These are phyloP conservation scores for Pycnonotus jocosus DNA, from an alignment of 2,113 vertebrate species.

Conservation along the genomic window DNA sequence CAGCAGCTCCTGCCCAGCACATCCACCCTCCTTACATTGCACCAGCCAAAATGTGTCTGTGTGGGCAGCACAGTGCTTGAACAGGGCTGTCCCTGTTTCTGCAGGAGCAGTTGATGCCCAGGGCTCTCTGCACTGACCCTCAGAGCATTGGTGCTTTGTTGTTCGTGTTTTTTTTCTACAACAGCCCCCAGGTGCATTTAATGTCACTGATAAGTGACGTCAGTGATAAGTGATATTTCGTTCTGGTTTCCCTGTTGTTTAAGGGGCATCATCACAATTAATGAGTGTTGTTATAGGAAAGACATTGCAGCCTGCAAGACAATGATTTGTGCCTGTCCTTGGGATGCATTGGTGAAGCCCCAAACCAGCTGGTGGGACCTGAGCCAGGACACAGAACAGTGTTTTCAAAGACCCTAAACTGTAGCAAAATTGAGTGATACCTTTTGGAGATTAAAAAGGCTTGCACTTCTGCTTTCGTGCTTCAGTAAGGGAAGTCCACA, in stretches of 20 bases:
- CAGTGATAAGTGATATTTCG: background rate
- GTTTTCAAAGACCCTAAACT: background rate
- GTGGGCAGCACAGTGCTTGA: background rate
- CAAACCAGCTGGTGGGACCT: background rate
- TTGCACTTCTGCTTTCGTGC: background rate
- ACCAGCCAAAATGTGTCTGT: fast-evolving
- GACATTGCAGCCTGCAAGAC: background rate
- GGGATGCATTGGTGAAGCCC: background rate
- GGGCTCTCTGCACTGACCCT: background rate
- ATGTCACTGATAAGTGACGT: background rate
- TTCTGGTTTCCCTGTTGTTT: background rate
- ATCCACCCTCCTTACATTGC: fast-evolving
- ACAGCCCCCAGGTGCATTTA: fast-evolving
- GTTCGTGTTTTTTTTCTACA: fast-evolving
- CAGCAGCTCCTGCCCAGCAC: background rate
- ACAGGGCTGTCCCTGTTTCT: background rate
- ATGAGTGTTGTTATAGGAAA: background rate
- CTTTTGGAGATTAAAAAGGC: background rate
- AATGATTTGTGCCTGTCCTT: background rate
- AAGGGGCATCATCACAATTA: background rate
- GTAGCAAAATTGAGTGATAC: background rate
- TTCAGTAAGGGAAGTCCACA: background rate
- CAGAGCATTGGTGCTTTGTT: background rate
- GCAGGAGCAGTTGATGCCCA: background rate
- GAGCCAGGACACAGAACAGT: background rate